phyloP scores from a whole-genome alignment of 2,797 vertebrate species.

The Rhadinocentrus ornatus region DNA sequence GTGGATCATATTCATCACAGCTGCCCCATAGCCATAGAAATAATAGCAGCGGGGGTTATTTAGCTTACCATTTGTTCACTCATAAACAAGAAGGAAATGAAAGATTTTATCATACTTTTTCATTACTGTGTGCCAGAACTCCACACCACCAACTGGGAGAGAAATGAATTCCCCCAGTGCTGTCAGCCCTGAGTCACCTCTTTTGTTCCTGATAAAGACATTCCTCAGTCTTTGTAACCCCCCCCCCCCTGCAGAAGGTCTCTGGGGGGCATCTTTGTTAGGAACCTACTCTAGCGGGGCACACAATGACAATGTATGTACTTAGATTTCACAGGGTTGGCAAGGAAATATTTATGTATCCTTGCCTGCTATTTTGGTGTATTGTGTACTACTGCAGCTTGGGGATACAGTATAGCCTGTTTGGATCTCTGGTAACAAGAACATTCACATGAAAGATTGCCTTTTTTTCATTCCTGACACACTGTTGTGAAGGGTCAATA shows the following conservation, averaged over 20 bases:
- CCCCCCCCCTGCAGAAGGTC: conserved; percentile 66
- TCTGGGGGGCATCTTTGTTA: conserved; percentile 73
- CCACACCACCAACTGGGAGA: conserved; percentile 84
- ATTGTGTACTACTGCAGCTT: conserved; percentile 55
- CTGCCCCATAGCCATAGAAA: conserved; percentile 69
- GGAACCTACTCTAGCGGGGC: conserved; percentile 72
- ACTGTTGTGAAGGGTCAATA: background rate
- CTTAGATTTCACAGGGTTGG: conserved; percentile 80
- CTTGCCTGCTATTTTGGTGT: conserved; percentile 58
- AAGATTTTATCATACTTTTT: conserved; percentile 85
- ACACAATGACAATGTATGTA: conserved; percentile 79
- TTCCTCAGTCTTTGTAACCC: conserved; percentile 82
- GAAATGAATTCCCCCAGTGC: conserved; percentile 84
- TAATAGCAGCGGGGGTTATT: conserved; percentile 75
- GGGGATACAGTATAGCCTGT: conserved; percentile 52
- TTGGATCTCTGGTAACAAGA: conserved; percentile 34
- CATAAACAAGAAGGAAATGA: conserved; percentile 80
- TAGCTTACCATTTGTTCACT: conserved; percentile 74
- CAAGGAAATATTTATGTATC: conserved; percentile 70
- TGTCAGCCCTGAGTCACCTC: conserved; percentile 79
- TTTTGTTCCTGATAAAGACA: conserved; percentile 85
- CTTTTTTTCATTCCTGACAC: conserved; percentile 22
- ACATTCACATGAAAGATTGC: conserved; percentile 22
- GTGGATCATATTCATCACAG: conserved; percentile 76
- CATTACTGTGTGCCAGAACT: conserved; percentile 79